Evolutionary conservation across 2,113 vertebrate genomes (phyloP), one percentile per base, ranked within the genome.

Genomic region (Pygoscelis antarcticus): DNA sequence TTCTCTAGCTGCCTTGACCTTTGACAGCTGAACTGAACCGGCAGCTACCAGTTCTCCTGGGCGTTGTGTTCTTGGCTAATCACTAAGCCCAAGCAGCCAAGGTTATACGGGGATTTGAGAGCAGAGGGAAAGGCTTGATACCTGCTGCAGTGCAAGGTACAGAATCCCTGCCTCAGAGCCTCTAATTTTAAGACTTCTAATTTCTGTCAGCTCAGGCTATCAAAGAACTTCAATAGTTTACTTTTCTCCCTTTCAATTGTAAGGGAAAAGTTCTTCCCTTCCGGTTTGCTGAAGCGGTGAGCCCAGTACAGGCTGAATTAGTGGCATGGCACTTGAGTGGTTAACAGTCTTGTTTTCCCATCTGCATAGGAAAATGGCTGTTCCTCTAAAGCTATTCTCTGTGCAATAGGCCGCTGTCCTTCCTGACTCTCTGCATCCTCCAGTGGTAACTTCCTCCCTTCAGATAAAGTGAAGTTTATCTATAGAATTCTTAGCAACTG

Each of bases 381-480:
- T 58, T 92, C 58, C 65, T 60, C 86, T 84, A 17, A 16, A 71
- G 86, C 68, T 79, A 7, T 5, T 82, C 84, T 80, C 23, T 69
- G 57, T 77, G 95, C 87, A 90, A 58, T 10, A 78, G 70, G 51
- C 78, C 38, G 70, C 93, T 58, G 49, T 94, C 82, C 79, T 96
- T 97, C 91, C 96, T 91, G 91, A 29, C 80, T 83, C 62, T 40
- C 75, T 16, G 44, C 49, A 93, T 96, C 93, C 38, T 96, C 93
- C 34, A 72, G 83, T 1, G 0, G 60, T 52, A 47, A 84, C 89
- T 96, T 96, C 97, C 96, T 96, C 89, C 62, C 71, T 69, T 27
- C 82, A 70, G 93, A 94, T 91, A 77, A 87, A 78, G 62, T 61
- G 27, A 87, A 92, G 30, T 89, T 96, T 85, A 94, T 96, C 95